phyloP scores from a whole-genome alignment of 2,888 invertebrate species.

The Rhagium mordax region DNA sequence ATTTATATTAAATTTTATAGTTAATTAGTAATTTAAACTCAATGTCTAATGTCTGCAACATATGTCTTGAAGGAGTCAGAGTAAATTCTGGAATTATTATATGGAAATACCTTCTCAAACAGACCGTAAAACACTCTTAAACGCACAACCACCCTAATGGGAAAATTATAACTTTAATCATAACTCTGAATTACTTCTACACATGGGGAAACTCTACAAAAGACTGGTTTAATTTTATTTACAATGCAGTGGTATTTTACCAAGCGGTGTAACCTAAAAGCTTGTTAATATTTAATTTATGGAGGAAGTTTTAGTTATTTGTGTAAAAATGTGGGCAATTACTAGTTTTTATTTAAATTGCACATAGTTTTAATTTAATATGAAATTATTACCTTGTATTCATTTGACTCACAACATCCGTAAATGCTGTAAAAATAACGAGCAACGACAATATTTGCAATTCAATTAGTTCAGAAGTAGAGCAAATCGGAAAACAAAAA shows the following conservation, averaged over 20 bases:
- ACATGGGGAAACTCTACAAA: constrained; percentile 4
- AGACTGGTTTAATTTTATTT: constrained; percentile 4
- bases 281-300: background rate
- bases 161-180: constrained; percentile 30
- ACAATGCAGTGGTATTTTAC: constrained; percentile 5
- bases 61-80: background rate
- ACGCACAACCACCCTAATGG: constrained; percentile 13
- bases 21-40: constrained; percentile 15
- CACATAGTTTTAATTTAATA: too few relatives aligned
- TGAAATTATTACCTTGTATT: too few relatives aligned
- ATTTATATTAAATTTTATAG: constrained; percentile 28
- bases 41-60: constrained; percentile 27
- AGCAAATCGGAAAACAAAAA: too few relatives aligned
- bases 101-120: constrained; percentile 25
- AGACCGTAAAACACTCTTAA: constrained; percentile 18
- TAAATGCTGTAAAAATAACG: too few relatives aligned
- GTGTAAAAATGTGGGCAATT: too few relatives aligned
- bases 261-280: background rate
- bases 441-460: too few relatives aligned
- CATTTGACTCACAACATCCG: too few relatives aligned
- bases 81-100: constrained; percentile 14
- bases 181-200: constrained; percentile 15
- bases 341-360: too few relatives aligned
- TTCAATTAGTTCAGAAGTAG: too few relatives aligned
- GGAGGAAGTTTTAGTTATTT: background rate